Conservation (phyloP, 2,797 vertebrate species). For the Ctenochaetus hawaiiensis region DNA sequence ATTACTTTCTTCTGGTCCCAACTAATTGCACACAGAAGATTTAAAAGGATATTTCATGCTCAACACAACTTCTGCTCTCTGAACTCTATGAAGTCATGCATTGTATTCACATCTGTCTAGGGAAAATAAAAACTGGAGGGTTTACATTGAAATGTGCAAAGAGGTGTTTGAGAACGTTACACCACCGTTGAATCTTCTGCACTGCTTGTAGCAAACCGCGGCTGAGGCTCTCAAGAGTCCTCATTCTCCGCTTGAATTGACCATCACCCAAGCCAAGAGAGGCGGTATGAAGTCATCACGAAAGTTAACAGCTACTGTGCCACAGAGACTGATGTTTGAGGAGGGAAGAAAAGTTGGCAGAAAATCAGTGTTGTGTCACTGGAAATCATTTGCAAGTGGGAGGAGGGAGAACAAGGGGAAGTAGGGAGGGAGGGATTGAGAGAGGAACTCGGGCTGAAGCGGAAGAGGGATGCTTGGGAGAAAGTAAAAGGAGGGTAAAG, state of each 20-base stretch:
- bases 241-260: constrained; percentile 76
- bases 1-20: no score
- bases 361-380: constrained; percentile 79
- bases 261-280: constrained; percentile 75
- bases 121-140: not conserved
- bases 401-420: constrained; percentile 66
- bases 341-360: constrained; percentile 83
- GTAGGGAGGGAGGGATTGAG: constrained; percentile 55
- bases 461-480: constrained; percentile 61
- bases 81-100: not conserved
- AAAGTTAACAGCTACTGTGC: constrained; percentile 82
- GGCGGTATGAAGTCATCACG: constrained; percentile 81
- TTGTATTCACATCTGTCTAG: not conserved
- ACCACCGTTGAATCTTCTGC: constrained; percentile 41
- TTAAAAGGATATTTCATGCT: no score
- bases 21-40: no score
- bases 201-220: constrained; percentile 54
- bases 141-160: constrained; percentile 37
- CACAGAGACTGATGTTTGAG: constrained; percentile 74
- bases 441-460: constrained; percentile 51
- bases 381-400: constrained; percentile 79
- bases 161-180: constrained; percentile 43
- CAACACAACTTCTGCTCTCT: no score
- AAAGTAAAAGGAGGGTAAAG: constrained; percentile 27
- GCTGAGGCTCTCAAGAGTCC: constrained; percentile 70